These are phyloP conservation scores for Zeus faber DNA, from an alignment of 2,113 vertebrate species.

Conservation along the genomic window DNA sequence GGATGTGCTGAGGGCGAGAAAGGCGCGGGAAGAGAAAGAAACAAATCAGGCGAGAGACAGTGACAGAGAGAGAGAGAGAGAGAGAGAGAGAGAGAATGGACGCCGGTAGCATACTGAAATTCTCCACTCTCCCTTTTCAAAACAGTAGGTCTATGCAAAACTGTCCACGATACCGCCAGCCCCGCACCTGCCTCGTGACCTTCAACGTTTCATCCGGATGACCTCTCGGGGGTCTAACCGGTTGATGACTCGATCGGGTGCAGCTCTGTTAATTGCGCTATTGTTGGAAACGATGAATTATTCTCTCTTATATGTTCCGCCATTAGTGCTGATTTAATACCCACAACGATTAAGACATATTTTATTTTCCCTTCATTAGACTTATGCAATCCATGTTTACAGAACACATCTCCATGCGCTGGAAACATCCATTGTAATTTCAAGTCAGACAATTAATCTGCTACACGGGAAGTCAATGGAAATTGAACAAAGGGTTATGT, in stretches of 20 bases:
- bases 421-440: conserved; percentile 58
- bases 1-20: conserved; percentile 25
- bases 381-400: conserved; percentile 59
- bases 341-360: conserved; percentile 46
- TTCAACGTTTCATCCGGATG: conserved; percentile 51
- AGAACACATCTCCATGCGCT: conserved; percentile 39
- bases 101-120: conserved; percentile 58
- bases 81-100: conserved; percentile 29
- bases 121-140: conserved; percentile 24
- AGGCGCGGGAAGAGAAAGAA: neutral
- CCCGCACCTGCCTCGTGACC: conserved; percentile 40
- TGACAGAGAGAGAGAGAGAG: conserved; percentile 13
- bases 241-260: conserved; percentile 24
- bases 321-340: conserved; percentile 48
- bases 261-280: conserved; percentile 49
- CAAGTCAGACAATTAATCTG: conserved; percentile 60
- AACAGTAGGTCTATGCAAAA: conserved; percentile 28
- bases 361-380: conserved; percentile 56
- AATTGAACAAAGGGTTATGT: conserved; percentile 65
- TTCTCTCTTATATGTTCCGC: conserved; percentile 45
- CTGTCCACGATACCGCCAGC: conserved; percentile 22
- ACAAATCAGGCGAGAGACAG: neutral
- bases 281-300: conserved; percentile 28
- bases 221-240: conserved; percentile 31
- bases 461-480: conserved; percentile 50